These are phyloP conservation scores for Lepidochrysops patricia DNA, from an alignment of 2,888 invertebrate species.

Conservation along the genomic window DNA sequence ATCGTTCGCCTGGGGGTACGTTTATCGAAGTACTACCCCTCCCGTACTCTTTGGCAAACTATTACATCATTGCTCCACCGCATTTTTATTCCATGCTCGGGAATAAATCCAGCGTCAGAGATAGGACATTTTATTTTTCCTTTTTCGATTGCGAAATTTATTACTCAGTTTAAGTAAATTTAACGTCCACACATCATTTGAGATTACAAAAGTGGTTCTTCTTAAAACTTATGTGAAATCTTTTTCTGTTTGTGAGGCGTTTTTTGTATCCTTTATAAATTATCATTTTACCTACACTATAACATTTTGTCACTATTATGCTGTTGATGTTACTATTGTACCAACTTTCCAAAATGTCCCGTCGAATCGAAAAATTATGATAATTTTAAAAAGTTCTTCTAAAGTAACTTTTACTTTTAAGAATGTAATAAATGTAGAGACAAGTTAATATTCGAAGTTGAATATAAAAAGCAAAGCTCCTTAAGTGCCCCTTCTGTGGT, in stretches of 20 bases:
- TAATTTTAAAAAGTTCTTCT: background rate
- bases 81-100: constrained; percentile 31
- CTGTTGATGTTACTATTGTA: no score
- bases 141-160: constrained; percentile 8
- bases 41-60: constrained; percentile 48
- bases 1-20: constrained; percentile 65
- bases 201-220: background rate
- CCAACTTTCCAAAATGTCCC: background rate
- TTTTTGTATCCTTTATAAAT: no score
- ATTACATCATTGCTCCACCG: constrained; percentile 51
- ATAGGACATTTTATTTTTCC: constrained; percentile 26
- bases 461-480: constrained; percentile 37
- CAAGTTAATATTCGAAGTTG: constrained; percentile 24
- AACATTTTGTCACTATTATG: no score
- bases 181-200: background rate
- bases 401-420: constrained; percentile 16
- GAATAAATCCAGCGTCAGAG: constrained; percentile 33
- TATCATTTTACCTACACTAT: no score
- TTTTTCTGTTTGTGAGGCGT: no score
- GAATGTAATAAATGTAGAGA: constrained; percentile 21
- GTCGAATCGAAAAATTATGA: background rate
- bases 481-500: constrained; percentile 54
- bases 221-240: no score
- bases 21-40: constrained; percentile 46
- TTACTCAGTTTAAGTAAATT: constrained; percentile 4